These are phyloP conservation scores for Sandelia bainsii DNA, from an alignment of 2,797 vertebrate species.

Conservation along the genomic window DNA sequence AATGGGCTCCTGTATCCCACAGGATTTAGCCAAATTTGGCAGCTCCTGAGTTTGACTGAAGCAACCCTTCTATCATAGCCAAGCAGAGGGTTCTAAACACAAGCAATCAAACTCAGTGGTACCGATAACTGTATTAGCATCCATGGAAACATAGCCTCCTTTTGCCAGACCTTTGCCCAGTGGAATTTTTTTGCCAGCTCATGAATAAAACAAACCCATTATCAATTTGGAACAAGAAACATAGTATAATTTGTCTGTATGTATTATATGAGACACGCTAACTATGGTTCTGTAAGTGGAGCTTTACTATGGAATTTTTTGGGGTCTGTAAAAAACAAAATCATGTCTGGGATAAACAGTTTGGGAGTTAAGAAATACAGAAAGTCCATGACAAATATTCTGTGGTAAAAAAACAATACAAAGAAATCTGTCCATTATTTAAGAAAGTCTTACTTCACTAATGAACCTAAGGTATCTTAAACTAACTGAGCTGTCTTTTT, in stretches of 20 bases:
- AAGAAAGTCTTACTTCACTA: not conserved
- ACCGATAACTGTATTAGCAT: constrained; percentile 37
- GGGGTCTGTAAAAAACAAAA: too few relatives aligned
- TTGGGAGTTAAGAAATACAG: too few relatives aligned
- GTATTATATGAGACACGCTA: too few relatives aligned
- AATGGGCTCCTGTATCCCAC: constrained; percentile 51
- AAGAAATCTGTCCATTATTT: too few relatives aligned
- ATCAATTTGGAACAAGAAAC: not conserved
- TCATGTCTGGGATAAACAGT: too few relatives aligned
- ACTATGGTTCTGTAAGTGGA: too few relatives aligned
- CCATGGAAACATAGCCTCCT: constrained; percentile 36
- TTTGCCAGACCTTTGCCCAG: constrained; percentile 20
- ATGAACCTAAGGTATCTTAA: not conserved
- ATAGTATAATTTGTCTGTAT: not conserved
- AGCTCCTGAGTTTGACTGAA: constrained; percentile 43
- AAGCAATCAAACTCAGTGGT: constrained; percentile 25
- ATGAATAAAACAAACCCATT: not conserved
- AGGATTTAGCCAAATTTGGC: constrained; percentile 68
- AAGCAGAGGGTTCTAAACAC: constrained; percentile 55
- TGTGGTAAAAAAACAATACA: too few relatives aligned
- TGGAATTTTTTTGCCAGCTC: not conserved
- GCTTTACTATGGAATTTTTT: too few relatives aligned
- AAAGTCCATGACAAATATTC: too few relatives aligned
- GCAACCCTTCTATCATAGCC: constrained; percentile 39
- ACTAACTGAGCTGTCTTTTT: not conserved